Base-by-base conservation (phyloP, 2,113 vertebrate species). In the Tragelaphus scriptus region DNA sequence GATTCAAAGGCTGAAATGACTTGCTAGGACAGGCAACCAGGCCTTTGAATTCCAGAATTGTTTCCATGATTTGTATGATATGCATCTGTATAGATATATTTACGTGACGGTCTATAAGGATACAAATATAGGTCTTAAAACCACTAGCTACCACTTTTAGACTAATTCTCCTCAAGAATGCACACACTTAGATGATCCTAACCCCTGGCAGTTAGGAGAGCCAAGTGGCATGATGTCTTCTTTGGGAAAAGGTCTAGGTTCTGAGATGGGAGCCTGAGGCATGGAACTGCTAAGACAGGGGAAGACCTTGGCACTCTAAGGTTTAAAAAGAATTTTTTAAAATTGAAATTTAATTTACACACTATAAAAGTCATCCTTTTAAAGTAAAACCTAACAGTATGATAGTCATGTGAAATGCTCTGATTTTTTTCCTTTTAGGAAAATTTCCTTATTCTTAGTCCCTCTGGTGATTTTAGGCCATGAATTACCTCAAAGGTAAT, bases 1-100 rank as follows among this genome's bases (percentile, higher is more conserved):
- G 79, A 88, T 65, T 81, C 40, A 75, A 81, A 93, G 55, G 23
- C 82, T 91, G 23, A 93, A 93, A 61, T 51, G 81, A 85, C 30
- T 94, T 91, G 68, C 68, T 86, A 85, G 44, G 23, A 58, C 26
- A 88, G 91, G 89, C n/a, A 97, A 68, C 30, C 26, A 96, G 77
- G 55, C 65, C 93, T 97, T 44, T 88, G 79, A 77, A 94, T 40
- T 95, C 51, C 13, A 40, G 13, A n/a, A 49, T 1, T 85, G 65
- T 68, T 88, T 81, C 44, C 28, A 63, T 11, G 49, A 75, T 75
- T 21, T 96, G 30, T 75, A 55, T 92, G 56, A 51, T 63, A 36
- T 25, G 36, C 17, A n/a, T 51, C 19, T 88, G 8, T 44, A 28
- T 28, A 28, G 25, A 30, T 81, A 6, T n/a, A 26, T 51, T n/a